These are phyloP conservation scores for Aix galericulata DNA, from an alignment of 2,113 vertebrate genomes.

Conservation along the genomic window DNA sequence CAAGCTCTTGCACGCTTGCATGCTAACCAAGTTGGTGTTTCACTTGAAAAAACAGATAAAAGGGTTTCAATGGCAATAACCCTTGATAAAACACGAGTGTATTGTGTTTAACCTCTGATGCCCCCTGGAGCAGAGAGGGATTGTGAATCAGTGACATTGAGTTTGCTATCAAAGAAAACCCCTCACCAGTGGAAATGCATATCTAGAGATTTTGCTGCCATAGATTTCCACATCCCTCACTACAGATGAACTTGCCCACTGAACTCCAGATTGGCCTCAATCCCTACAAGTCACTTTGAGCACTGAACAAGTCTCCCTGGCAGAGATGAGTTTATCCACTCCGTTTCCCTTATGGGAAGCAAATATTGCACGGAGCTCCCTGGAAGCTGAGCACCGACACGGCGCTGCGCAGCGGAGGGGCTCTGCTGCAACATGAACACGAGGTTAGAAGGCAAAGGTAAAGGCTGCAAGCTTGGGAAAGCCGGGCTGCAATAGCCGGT, in stretches of 20 bases:
- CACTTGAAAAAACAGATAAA: not conserved
- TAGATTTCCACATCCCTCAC: not conserved
- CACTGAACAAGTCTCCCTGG: not conserved
- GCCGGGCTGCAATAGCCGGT: not conserved
- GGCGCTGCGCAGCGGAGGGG: accelerated
- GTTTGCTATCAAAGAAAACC: not conserved
- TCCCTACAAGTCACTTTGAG: not conserved
- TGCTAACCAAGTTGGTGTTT: not conserved
- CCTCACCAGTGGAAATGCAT: not conserved
- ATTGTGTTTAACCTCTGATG: not conserved
- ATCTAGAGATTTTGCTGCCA: not conserved
- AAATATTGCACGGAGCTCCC: not conserved
- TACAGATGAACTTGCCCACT: not conserved
- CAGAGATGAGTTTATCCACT: not conserved
- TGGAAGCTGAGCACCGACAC: not conserved
- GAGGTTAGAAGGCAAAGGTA: not conserved
- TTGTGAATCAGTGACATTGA: not conserved
- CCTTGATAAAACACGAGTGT: not conserved
- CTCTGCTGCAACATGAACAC: not conserved
- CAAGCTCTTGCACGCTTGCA: not conserved
- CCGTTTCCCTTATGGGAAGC: not conserved
- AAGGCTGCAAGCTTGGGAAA: not conserved
- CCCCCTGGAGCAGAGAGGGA: not conserved
- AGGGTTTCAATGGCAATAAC: not conserved
- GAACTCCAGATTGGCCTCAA: not conserved